Evolutionary conservation across 1,140 invertebrate species (phyloP), one percentile per base, ranked within the genome.

Genomic region (Drosophila auraria): DNA sequence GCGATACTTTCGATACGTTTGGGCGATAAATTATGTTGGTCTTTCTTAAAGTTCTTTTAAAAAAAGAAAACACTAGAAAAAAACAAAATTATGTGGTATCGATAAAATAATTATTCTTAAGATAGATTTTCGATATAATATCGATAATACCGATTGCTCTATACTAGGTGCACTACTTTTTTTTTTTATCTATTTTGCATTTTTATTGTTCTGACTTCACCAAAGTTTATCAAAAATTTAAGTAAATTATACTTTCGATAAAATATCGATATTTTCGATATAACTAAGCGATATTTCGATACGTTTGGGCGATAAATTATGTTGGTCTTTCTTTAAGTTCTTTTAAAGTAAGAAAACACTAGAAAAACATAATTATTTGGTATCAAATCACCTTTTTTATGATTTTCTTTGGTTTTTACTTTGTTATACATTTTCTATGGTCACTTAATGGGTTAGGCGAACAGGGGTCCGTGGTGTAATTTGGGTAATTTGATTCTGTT

Each of bases 401-500:
- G 11, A 56, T 38, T 20, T 14, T 1, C 7, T 20, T 15, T 36
- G 36, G 1, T 14, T n/a, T 57, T 9, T 36, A 33, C n/a, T 36
- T 7, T 36, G 11, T 36, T 54, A 14, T 7, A 33, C 27, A 17
- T 14, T 54, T 54, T 20, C 6, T 20, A 8, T 38, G 23, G 20
- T 23, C 15, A 57, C 30, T 20, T 11, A 57, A 57, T 23, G 54
- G 33, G 33, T 11, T 38, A 57, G 38, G 33, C 33, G 2, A 23
- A 33, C 8, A 50, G 15, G 8, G 30, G 20, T 36, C 2, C 7
- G 6, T 17, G 23, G 12, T 54, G 14, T 38, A 56, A 56, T 56
- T 57, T 63, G 23, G 50, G 12, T 63, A 63, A 56, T 63, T 65
- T 44, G 12, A 23, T 65, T 60, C 27, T n/a, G 8, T 27, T 60